Evolutionary conservation across 2,888 invertebrate genomes (phyloP).

Genomic region (Xylocampa areola): DNA sequence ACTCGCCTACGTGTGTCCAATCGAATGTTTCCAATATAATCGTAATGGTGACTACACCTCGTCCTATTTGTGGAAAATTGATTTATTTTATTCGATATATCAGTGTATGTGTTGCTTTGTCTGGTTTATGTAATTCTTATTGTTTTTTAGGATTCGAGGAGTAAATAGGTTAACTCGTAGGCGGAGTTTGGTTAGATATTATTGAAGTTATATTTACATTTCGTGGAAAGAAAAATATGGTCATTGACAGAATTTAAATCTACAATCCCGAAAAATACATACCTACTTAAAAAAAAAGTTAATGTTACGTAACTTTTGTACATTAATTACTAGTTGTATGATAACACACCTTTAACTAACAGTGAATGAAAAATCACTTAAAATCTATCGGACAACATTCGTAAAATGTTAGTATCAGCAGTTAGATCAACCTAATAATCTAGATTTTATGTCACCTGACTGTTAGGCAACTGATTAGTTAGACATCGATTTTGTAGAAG

Average conservation of each 20-base stretch:
- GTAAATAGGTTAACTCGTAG: too few species aligned
- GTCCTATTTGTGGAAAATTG: constrained; percentile 70
- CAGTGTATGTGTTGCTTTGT: constrained; percentile 24
- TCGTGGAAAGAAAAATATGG: too few species aligned
- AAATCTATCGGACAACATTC: background rate
- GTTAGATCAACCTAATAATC: background rate
- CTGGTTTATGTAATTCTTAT: constrained; percentile 16
- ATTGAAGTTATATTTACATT: too few species aligned
- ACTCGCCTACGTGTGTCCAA: constrained; percentile 64
- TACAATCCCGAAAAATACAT: too few species aligned
- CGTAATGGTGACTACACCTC: constrained; percentile 63
- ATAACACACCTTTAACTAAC: background rate
- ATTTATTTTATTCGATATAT: constrained; percentile 71
- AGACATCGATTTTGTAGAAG: constrained; percentile 21
- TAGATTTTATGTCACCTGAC: background rate
- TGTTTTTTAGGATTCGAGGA: background rate
- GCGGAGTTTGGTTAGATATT: too few species aligned
- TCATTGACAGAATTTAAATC: too few species aligned
- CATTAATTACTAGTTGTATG: too few species aligned
- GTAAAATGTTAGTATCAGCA: background rate
- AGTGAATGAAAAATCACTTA: background rate
- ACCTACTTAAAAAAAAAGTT: too few species aligned
- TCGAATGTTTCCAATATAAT: constrained; percentile 65
- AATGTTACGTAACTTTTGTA: too few species aligned
- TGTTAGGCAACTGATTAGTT: constrained; percentile 5